Conservation (phyloP, 2,113 vertebrate species). For the Phalacrocorax carbo region DNA sequence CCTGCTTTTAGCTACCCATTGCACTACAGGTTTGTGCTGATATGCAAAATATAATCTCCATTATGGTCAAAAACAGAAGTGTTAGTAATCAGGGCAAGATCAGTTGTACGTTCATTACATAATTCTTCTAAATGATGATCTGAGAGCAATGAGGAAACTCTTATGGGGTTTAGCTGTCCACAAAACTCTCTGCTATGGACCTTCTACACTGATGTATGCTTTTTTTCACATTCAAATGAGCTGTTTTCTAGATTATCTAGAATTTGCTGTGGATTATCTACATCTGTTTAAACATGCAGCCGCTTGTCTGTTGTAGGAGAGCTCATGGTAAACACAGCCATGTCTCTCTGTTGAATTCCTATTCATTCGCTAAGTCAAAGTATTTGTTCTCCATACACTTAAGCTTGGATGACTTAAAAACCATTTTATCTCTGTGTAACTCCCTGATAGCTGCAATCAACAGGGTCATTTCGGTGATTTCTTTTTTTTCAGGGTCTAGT, state of each 20-base stretch:
- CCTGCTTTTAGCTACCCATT: background rate
- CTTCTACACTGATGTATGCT: background rate
- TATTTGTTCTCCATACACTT: background rate
- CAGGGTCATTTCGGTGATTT: background rate
- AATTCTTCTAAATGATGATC: background rate
- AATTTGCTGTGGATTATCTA: background rate
- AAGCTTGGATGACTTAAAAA: background rate
- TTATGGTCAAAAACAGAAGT: background rate
- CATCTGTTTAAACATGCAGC: background rate
- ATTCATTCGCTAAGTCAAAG: background rate
- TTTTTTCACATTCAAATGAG: background rate
- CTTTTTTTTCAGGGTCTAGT: background rate
- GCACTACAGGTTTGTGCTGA: background rate
- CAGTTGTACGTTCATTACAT: background rate
- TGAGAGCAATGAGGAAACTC: background rate
- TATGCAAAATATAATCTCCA: background rate
- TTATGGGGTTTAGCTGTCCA: background rate
- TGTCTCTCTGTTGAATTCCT: background rate
- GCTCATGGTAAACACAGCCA: background rate
- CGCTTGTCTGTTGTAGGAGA: background rate
- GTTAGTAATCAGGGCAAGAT: background rate
- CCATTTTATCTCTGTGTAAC: background rate
- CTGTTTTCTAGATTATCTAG: background rate
- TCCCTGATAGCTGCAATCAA: conserved; percentile 15
- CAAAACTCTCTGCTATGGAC: background rate